Evolutionary conservation across 2,113 vertebrate genomes (phyloP).

Genomic region (Microtus ochrogaster): DNA sequence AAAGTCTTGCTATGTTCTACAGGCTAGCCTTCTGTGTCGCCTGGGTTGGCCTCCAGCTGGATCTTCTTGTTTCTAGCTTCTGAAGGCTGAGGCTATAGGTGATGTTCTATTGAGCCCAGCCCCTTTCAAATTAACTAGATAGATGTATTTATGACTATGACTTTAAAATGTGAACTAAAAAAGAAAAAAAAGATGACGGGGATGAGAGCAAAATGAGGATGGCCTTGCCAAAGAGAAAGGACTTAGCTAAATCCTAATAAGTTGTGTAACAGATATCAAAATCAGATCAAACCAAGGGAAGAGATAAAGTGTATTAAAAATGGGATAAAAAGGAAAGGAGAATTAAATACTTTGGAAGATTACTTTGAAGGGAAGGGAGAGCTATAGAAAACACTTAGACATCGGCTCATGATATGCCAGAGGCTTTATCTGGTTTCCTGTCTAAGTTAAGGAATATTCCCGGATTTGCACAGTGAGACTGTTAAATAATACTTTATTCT

Average conservation of each 20-base stretch:
- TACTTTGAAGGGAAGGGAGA: not conserved
- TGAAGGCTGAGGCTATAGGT: not conserved
- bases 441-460: not conserved
- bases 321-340: not conserved
- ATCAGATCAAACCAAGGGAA: not conserved
- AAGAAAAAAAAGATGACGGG: not conserved
- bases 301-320: not conserved
- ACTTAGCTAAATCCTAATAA: not conserved
- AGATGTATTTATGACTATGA: not conserved
- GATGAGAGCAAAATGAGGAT: not conserved
- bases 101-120: no score
- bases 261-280: not conserved
- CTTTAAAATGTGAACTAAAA: not conserved
- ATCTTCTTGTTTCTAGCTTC: not conserved
- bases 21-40: not conserved
- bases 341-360: not conserved
- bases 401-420: not conserved
- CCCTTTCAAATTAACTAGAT: slow-evolving; percentile 25
- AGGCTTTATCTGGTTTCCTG: not conserved
- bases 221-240: not conserved
- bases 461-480: not conserved
- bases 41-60: not conserved
- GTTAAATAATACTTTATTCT: slow-evolving; percentile 22
- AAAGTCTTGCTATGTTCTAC: not conserved
- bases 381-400: not conserved